Percentiles rank a stretch among this genome's conserved stretches.
phyloP scores from a whole-genome alignment of 2,113 vertebrate genomes.

The Toxostoma redivivum region DNA sequence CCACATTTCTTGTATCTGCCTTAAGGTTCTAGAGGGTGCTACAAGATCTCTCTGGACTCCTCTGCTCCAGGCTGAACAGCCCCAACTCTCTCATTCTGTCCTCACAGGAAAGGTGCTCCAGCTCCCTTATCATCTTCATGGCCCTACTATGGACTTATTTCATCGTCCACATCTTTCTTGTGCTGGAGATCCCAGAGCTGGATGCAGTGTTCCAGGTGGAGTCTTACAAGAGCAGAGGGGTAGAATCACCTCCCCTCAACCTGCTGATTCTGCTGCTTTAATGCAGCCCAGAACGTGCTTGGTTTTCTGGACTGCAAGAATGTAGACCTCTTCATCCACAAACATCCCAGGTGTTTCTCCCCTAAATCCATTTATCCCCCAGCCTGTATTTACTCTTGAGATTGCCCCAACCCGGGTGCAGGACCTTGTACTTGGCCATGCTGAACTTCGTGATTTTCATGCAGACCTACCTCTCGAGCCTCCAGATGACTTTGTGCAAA shows the following conservation, averaged over 20 bases:
- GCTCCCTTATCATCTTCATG: fast-evolving
- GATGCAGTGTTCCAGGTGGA: neutral
- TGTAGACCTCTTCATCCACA: neutral
- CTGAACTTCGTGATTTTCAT: neutral
- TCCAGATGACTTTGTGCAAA: neutral
- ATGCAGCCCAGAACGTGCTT: neutral
- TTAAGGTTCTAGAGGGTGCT: neutral
- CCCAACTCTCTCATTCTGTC: neutral
- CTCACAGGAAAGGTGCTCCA: too few species aligned
- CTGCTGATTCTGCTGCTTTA: neutral
- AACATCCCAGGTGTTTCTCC: neutral
- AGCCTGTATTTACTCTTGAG: neutral
- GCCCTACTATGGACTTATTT: neutral
- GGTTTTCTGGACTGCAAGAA: neutral
- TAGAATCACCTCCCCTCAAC: fast-evolving
- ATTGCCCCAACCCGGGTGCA: neutral
- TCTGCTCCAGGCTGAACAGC: neutral
- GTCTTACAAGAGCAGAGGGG: neutral
- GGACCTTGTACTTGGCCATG: neutral
- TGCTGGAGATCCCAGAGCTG: neutral
- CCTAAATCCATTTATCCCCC: neutral
- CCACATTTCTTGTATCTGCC: neutral
- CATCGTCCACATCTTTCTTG: neutral
- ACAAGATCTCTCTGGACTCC: too few species aligned
- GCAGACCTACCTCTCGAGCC: neutral